Evolutionary conservation across 2,888 invertebrate genomes (phyloP).

Genomic region (Eilema sororculum): DNA sequence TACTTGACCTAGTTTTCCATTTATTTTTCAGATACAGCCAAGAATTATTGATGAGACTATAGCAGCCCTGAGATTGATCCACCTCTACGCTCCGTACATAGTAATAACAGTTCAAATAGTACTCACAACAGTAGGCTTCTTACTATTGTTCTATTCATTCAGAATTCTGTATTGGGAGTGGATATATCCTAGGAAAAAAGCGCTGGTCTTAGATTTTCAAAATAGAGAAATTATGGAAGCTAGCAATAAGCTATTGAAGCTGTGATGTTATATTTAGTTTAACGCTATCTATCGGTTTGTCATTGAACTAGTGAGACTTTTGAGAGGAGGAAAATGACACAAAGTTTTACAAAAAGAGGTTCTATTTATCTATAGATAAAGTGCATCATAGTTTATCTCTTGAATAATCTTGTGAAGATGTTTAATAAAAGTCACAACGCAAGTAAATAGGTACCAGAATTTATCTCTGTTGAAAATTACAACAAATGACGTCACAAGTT

Average conservation of each 20-base stretch:
- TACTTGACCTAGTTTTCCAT: neutral
- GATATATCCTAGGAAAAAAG: conserved; percentile 30
- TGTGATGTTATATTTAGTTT: neutral
- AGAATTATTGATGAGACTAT: conserved; percentile 51
- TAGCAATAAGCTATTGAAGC: conserved; percentile 36
- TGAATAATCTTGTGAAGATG: neutral
- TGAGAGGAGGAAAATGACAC: neutral
- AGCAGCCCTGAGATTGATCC: conserved; percentile 45
- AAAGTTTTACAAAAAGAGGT: neutral
- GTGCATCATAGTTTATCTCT: neutral
- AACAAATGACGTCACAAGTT: too few species aligned
- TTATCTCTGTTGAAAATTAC: too few species aligned
- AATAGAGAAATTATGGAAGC: conserved; percentile 21
- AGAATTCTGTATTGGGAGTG: conserved; percentile 38
- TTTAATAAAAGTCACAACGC: neutral
- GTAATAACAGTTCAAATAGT: conserved; percentile 45
- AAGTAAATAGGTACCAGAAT: too few species aligned
- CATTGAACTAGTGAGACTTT: conserved; percentile 4
- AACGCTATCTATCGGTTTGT: conserved; percentile 7
- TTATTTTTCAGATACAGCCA: conserved; percentile 61
- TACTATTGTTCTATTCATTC: conserved; percentile 32
- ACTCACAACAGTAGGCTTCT: conserved; percentile 26
- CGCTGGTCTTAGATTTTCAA: conserved; percentile 6
- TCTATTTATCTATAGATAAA: too few species aligned
- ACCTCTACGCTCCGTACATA: conserved; percentile 52